These are phyloP conservation scores for Lycophotia porphyrea DNA, from an alignment of 2,888 invertebrate genomes.

Conservation along the genomic window DNA sequence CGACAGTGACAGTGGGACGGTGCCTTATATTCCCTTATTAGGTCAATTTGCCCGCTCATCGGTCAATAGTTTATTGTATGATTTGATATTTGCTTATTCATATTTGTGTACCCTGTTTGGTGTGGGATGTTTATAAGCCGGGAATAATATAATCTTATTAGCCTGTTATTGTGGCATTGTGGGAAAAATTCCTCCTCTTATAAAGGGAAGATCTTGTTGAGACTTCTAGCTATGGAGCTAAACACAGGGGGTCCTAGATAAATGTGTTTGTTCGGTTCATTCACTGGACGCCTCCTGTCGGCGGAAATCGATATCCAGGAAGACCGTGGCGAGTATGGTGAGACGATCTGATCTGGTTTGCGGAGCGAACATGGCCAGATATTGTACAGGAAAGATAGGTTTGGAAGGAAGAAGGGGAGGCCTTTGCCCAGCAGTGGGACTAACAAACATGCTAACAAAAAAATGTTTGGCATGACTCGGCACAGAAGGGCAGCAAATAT, in stretches of 20 bases:
- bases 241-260: background rate
- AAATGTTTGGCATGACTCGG: too few relatives aligned
- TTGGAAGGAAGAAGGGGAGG: too few relatives aligned
- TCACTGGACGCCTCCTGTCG: too few relatives aligned
- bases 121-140: background rate
- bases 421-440: too few relatives aligned
- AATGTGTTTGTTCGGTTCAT: background rate
- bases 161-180: background rate
- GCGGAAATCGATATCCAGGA: too few relatives aligned
- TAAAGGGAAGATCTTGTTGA: background rate
- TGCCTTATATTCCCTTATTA: constrained; percentile 35
- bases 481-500: too few relatives aligned
- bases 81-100: constrained; percentile 53
- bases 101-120: constrained; percentile 25
- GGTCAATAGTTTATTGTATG: constrained; percentile 39
- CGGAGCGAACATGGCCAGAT: too few relatives aligned
- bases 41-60: constrained; percentile 50
- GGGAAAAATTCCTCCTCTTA: background rate
- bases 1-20: background rate
- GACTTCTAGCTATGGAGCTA: background rate
- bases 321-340: too few relatives aligned
- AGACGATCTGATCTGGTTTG: too few relatives aligned
- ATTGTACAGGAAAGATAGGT: too few relatives aligned
- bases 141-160: background rate
- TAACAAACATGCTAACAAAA: too few relatives aligned